Evolutionary conservation across 2,797 vertebrate species (phyloP).

Genomic region (Argya squamiceps): DNA sequence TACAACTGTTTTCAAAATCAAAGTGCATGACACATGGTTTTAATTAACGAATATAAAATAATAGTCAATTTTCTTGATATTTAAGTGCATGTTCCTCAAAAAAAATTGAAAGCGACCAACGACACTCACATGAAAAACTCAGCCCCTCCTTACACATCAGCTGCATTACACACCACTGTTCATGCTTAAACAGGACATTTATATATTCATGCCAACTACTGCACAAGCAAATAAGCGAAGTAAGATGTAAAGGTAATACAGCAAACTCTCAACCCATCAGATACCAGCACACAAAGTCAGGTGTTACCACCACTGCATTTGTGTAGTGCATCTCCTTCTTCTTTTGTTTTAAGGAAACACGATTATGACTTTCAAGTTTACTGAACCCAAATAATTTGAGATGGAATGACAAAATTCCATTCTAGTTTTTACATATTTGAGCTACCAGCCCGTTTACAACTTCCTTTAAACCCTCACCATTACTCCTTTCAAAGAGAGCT

Average conservation of each 20-base stretch:
- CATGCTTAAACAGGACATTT: background rate
- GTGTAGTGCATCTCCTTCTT: background rate
- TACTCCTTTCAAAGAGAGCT: background rate
- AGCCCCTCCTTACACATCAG: background rate
- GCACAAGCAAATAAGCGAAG: background rate
- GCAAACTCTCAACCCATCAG: background rate
- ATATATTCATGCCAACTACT: background rate
- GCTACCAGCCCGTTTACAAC: background rate
- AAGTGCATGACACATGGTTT: background rate
- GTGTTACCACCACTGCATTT: background rate
- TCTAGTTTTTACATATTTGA: background rate
- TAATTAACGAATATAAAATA: background rate
- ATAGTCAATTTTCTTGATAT: background rate
- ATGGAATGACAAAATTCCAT: background rate
- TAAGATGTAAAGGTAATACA: background rate
- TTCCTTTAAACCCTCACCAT: background rate
- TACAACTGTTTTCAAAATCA: background rate
- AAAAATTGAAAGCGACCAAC: background rate
- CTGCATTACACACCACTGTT: background rate
- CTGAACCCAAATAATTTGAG: background rate
- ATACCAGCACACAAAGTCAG: background rate
- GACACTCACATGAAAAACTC: background rate
- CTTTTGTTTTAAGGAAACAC: background rate
- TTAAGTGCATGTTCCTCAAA: background rate
- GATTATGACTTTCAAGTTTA: background rate